phyloP scores from a whole-genome alignment of 2,888 invertebrate genomes.

The Monochamus alternatus region DNA sequence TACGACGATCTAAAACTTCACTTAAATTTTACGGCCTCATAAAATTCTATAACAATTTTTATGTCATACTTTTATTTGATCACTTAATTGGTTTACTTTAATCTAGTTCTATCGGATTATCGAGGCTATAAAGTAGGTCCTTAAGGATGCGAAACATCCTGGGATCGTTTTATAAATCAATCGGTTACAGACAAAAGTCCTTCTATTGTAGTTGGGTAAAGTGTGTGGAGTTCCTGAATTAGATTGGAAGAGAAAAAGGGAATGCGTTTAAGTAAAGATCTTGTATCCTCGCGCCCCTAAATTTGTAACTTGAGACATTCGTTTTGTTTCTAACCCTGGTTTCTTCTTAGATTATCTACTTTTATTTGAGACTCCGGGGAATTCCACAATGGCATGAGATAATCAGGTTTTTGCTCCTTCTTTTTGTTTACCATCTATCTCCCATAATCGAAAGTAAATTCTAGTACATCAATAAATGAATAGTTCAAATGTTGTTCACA shows the following conservation, averaged over 20 bases:
- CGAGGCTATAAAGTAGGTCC: background rate
- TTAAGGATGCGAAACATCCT: background rate
- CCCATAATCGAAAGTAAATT: background rate
- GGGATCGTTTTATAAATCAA: background rate
- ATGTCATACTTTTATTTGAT: too few species aligned
- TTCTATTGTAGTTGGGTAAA: background rate
- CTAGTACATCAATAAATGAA: background rate
- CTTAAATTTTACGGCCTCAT: too few species aligned
- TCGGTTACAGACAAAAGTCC: background rate
- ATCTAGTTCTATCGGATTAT: background rate
- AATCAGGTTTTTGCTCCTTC: background rate
- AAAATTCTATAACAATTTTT: too few species aligned
- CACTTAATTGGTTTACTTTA: too few species aligned
- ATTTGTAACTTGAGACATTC: background rate
- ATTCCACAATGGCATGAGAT: background rate
- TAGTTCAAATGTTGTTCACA: too few species aligned
- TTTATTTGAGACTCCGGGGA: background rate
- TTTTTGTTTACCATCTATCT: background rate
- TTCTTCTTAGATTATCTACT: background rate
- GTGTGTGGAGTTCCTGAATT: background rate
- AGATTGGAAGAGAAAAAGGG: background rate
- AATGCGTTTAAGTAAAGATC: background rate
- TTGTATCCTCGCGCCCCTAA: background rate
- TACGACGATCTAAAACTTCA: too few species aligned
- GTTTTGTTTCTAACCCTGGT: background rate